Conservation (phyloP, 2,888 invertebrate genomes). For the Eupithecia subfuscata region DNA sequence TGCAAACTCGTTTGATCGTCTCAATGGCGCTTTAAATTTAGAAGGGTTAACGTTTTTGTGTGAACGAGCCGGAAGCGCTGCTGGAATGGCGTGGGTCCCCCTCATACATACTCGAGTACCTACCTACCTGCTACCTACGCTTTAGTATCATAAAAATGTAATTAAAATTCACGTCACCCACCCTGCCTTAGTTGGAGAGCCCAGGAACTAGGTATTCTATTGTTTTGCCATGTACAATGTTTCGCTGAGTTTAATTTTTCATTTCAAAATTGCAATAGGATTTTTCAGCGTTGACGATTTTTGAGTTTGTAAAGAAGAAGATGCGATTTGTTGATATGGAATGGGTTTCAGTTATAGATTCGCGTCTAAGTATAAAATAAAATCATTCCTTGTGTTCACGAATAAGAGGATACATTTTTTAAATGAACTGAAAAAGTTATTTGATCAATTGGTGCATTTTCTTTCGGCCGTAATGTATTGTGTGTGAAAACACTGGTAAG, state of each 20-base stretch:
- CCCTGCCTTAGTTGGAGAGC: constrained; percentile 57
- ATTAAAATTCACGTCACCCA: constrained; percentile 79
- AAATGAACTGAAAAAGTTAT: neutral
- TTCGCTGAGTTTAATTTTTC: constrained; percentile 49
- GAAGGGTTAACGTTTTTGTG: constrained; percentile 71
- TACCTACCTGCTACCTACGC: constrained; percentile 56
- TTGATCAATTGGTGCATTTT: neutral
- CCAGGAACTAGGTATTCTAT: constrained; percentile 63
- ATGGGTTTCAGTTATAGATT: neutral
- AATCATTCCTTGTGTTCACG: neutral
- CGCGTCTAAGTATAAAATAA: neutral
- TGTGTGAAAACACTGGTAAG: neutral
- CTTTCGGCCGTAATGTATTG: neutral
- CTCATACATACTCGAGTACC: constrained; percentile 76
- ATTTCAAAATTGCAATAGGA: constrained; percentile 34
- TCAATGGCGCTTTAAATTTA: constrained; percentile 62
- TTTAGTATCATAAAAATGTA: constrained; percentile 80
- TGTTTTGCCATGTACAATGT: constrained; percentile 59
- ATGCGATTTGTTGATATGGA: neutral
- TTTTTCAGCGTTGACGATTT: neutral
- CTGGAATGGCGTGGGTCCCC: constrained; percentile 57
- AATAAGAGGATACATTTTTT: neutral
- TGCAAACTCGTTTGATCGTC: constrained; percentile 53
- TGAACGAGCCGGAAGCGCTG: constrained; percentile 67
- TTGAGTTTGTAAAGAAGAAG: neutral